Evolutionary conservation across 2,113 vertebrate species (phyloP).

Genomic region (Felis chaus): DNA sequence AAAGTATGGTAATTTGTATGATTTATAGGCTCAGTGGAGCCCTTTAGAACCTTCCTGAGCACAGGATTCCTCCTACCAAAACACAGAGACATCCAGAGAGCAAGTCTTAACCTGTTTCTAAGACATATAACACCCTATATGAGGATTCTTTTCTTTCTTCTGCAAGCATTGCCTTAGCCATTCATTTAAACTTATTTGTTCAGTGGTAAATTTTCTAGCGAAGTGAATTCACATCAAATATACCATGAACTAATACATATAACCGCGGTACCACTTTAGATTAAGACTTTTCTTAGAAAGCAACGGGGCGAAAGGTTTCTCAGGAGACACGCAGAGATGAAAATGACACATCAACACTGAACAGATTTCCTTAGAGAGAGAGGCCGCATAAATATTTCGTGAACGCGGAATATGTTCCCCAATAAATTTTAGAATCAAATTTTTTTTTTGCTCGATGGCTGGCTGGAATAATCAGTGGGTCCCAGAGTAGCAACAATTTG

Average conservation of each 20-base stretch:
- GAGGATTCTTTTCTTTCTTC: background rate
- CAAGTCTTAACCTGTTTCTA: background rate
- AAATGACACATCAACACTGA: background rate
- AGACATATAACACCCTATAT: too few species aligned
- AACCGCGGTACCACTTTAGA: background rate
- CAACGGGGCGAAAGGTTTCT: fast-evolving
- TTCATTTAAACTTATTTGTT: background rate
- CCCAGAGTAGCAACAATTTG: too few species aligned
- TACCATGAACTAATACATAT: too few species aligned
- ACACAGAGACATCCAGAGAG: background rate
- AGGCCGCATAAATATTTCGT: background rate
- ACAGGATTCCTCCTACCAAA: fast-evolving
- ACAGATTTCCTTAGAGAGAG: background rate
- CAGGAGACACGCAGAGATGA: background rate
- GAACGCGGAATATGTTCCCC: background rate
- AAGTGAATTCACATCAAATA: background rate
- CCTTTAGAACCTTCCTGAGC: fast-evolving
- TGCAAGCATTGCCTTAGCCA: background rate
- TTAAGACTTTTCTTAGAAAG: background rate
- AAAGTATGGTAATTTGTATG: background rate
- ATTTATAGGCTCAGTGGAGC: too few species aligned
- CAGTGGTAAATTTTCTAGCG: background rate
- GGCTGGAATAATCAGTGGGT: background rate
- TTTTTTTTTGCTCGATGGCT: too few species aligned
- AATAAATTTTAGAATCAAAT: background rate